These are phyloP conservation scores for Eupithecia exiguata DNA, from an alignment of 2,888 invertebrate genomes.

Conservation along the genomic window DNA sequence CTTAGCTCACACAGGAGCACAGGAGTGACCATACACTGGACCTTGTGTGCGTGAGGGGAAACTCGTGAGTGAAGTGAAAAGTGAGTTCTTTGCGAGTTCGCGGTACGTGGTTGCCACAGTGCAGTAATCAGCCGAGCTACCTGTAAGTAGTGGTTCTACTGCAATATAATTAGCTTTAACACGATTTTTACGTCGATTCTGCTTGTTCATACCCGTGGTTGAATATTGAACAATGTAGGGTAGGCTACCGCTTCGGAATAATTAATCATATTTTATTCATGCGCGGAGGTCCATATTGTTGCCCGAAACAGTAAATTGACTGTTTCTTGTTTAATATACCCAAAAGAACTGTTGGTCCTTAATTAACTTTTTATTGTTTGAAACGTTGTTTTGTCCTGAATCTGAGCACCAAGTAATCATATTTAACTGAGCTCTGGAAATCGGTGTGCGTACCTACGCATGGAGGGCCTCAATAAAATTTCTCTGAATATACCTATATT, in stretches of 20 bases:
- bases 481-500: neutral
- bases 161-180: constrained; percentile 63
- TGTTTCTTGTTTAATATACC: constrained; percentile 28
- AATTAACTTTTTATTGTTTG: constrained; percentile 8
- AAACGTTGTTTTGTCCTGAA: neutral
- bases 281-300: constrained; percentile 34
- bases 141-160: constrained; percentile 65
- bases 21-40: constrained; percentile 54
- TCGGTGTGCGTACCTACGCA: neutral
- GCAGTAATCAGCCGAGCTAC: constrained; percentile 57
- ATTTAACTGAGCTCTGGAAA: neutral
- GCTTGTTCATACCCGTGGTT: constrained; percentile 11
- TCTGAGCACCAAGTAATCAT: neutral
- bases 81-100: constrained; percentile 64
- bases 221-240: neutral
- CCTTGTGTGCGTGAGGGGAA: constrained; percentile 58
- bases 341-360: neutral
- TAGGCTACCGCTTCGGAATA: constrained; percentile 18
- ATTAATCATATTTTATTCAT: constrained; percentile 46
- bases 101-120: constrained; percentile 52
- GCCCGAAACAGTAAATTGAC: constrained; percentile 34
- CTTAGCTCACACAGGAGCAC: constrained; percentile 66
- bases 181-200: constrained; percentile 24
- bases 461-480: too few species aligned
- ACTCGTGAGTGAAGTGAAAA: constrained; percentile 71